Conservation (phyloP, 2,888 invertebrate genomes). For the Cinara cedri region DNA sequence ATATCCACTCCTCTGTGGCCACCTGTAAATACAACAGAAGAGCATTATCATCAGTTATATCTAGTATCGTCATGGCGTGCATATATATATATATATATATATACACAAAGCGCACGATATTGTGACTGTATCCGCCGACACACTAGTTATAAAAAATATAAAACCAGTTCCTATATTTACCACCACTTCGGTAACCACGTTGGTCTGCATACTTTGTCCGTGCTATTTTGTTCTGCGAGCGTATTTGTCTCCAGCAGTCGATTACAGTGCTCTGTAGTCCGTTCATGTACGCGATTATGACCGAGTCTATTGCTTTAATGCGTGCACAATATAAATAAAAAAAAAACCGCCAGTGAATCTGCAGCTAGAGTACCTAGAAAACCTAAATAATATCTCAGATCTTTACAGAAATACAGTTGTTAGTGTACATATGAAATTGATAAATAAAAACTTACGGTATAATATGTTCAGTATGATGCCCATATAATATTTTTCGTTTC, state of each 20-base stretch:
- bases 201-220: constrained; percentile 6
- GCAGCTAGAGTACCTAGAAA: too few species aligned
- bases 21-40: background rate
- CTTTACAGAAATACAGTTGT: too few species aligned
- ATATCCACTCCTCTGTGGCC: background rate
- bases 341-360: too few species aligned
- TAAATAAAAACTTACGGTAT: too few species aligned
- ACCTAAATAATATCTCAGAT: too few species aligned
- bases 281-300: background rate
- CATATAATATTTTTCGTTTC: background rate
- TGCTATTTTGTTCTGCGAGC: constrained; percentile 40
- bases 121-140: constrained; percentile 21
- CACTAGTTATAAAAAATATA: constrained; percentile 2
- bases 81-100: too few species aligned
- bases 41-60: background rate
- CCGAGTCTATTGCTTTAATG: background rate
- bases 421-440: too few species aligned
- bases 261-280: constrained; percentile 29
- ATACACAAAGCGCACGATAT: background rate
- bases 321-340: background rate
- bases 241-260: constrained; percentile 1
- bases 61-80: too few species aligned
- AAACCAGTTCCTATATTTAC: constrained; percentile 50
- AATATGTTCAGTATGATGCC: background rate
- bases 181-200: constrained; percentile 35